These are phyloP conservation scores for Argyra leucocephala DNA, from an alignment of 2,888 invertebrate species.

Conservation along the genomic window DNA sequence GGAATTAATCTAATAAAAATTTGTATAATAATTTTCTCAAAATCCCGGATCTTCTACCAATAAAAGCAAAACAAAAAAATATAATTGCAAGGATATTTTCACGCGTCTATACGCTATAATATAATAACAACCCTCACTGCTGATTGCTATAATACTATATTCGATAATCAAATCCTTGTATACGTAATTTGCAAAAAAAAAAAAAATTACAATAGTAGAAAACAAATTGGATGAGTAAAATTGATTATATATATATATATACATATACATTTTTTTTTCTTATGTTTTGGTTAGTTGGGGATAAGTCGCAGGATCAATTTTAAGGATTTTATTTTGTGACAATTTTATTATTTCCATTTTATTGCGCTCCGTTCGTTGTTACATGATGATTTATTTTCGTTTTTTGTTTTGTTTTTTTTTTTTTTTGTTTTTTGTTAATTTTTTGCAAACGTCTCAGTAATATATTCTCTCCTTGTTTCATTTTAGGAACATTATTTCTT, in stretches of 20 bases:
- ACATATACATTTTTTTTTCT: not conserved
- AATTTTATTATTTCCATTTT: slow-evolving; percentile 1
- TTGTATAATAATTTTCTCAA: not conserved
- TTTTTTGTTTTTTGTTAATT: not conserved
- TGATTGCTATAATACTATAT: no score
- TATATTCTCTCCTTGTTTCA: not conserved
- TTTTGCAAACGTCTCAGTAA: not conserved
- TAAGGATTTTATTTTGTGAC: slow-evolving; percentile 6
- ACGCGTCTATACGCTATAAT: not conserved
- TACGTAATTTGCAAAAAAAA: no score
- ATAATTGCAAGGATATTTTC: not conserved
- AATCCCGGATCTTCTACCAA: not conserved
- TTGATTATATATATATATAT: no score
- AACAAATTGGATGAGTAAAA: not conserved
- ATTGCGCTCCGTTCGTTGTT: not conserved
- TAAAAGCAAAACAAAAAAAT: not conserved
- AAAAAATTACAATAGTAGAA: no score
- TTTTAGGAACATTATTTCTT: not conserved
- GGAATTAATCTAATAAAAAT: slow-evolving; percentile 1
- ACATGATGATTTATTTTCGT: not conserved
- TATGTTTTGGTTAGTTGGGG: not conserved
- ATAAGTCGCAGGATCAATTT: not conserved
- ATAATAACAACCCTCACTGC: no score
- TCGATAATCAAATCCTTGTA: no score
- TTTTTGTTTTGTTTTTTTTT: not conserved